phyloP scores from a whole-genome alignment of 92 coral and sea anemone species.

The Metridium senile region DNA sequence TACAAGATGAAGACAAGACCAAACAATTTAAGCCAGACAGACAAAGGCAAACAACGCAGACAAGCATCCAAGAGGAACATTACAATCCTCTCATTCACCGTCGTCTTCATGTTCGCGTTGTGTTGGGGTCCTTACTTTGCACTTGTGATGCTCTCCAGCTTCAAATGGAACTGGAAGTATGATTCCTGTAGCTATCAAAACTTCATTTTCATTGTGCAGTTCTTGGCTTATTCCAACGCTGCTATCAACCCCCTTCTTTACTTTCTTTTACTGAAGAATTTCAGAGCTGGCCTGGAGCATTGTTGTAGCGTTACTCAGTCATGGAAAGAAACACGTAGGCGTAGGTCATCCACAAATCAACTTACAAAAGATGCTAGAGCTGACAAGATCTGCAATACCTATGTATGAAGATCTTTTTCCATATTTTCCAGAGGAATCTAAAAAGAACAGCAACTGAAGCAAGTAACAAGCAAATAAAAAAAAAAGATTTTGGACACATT shows the following conservation, averaged over 20 bases:
- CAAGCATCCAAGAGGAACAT: slow-evolving; percentile 29
- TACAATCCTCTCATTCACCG: slow-evolving; percentile 23
- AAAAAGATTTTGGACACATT: no score
- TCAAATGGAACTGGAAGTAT: slow-evolving; percentile 17
- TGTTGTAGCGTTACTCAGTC: not conserved
- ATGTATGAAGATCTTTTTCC: not conserved
- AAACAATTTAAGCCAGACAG: slow-evolving; percentile 5
- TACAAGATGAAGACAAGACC: slow-evolving; percentile 28
- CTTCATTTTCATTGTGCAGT: slow-evolving; percentile 22
- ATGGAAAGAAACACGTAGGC: no score
- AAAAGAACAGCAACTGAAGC: not conserved
- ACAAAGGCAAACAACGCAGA: slow-evolving; percentile 18
- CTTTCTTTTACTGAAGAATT: slow-evolving; percentile 31
- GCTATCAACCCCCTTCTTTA: slow-evolving; percentile 37
- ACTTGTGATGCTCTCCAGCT: slow-evolving; percentile 14
- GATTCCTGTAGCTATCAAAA: not conserved
- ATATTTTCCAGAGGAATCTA: not conserved
- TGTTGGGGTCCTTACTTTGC: slow-evolving; percentile 47
- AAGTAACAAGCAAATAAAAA: no score
- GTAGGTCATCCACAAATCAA: not conserved
- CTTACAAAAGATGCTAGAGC: not conserved
- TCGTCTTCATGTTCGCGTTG: slow-evolving; percentile 26
- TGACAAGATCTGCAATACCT: not conserved
- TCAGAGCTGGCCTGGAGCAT: slow-evolving; percentile 17
- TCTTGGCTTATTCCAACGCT: slow-evolving; percentile 28